These are phyloP conservation scores for Hyalella azteca DNA, from an alignment of 2,888 invertebrate genomes.

Conservation along the genomic window DNA sequence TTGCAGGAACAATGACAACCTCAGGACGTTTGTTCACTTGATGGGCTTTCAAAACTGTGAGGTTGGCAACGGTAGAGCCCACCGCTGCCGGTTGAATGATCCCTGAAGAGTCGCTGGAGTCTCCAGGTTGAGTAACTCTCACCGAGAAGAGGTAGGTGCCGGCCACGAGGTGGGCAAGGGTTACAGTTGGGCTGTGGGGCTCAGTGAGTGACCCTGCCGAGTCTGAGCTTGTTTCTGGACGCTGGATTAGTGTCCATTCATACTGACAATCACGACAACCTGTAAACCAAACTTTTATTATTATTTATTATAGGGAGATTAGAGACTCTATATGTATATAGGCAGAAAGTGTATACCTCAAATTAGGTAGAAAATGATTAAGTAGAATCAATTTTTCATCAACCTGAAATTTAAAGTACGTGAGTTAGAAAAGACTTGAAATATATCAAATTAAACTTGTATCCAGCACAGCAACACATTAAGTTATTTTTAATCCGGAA, in stretches of 20 bases:
- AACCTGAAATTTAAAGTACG: neutral
- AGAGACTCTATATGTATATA: too few relatives aligned
- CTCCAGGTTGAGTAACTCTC: conserved; percentile 78
- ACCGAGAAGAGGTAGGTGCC: conserved; percentile 88
- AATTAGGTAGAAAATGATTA: neutral
- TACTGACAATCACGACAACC: conserved; percentile 41
- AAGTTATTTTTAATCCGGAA: too few relatives aligned
- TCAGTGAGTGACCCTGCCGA: conserved; percentile 51
- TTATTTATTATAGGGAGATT: too few relatives aligned
- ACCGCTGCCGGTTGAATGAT: conserved; percentile 73
- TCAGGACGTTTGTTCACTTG: conserved; percentile 80
- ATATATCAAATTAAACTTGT: neutral
- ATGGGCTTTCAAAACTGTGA: conserved; percentile 64
- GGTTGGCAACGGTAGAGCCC: conserved; percentile 59
- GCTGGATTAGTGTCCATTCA: conserved; percentile 52
- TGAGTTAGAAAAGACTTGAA: neutral
- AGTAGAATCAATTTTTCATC: neutral
- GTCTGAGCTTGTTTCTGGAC: conserved; percentile 37
- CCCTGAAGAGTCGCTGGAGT: conserved; percentile 86
- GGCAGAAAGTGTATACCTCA: too few relatives aligned
- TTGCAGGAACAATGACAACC: conserved; percentile 83
- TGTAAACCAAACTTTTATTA: too few relatives aligned
- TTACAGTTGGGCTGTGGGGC: conserved; percentile 45
- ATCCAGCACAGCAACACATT: too few relatives aligned
- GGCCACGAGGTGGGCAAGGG: conserved; percentile 47